Base-by-base conservation (phyloP, 2,888 invertebrate genomes). In the Oscheius sp. region DNA sequence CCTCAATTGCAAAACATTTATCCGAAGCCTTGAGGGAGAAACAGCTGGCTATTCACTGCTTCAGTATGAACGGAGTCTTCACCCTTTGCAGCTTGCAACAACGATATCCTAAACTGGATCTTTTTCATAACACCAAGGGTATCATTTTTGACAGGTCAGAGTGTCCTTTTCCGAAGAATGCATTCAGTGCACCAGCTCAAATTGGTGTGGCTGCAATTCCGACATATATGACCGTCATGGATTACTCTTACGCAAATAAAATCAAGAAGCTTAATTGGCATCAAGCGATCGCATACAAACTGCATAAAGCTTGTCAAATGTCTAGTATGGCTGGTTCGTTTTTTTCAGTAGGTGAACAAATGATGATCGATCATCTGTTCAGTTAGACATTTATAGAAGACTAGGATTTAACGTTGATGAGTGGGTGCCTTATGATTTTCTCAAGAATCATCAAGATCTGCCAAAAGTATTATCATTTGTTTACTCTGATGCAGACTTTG, bases 41-140 rank as follows among this genome's bases (percentile, higher is more conserved):
- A 17, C 12, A 47, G 17, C 12, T 62, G 8, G 62, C 62, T 9
- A 33, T 62, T 20, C 62, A 62, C n/a, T 26, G 33, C n/a, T 47
- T 62, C 17, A 62, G 62, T 32, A 62, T 62, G 62, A 62, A 62
- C 32, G 62, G 49, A n/a, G 30, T 62, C 9, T 47, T 33, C 26
- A 49, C 49, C 22, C 9, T 62, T 6, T 47, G 47, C 20, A 33
- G 22, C 33, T 24, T 62, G 17, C 20, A 20, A 14, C 24, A 49
- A 33, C 62, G 49, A 8, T 49, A 62, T 17, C 62, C 62, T n/a
- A 49, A 62, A 47, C 36, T 62, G 33, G 20, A 32, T n/a, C 9
- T 62, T 0, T 28, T 62, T 12, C 28, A 62, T 32, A 47, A 49
- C 20, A 47, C 62, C 4, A 33, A 33, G 12, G 62, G 62, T n/a